Base-by-base conservation (phyloP, 2,888 invertebrate genomes). In the Eurois occulta region DNA sequence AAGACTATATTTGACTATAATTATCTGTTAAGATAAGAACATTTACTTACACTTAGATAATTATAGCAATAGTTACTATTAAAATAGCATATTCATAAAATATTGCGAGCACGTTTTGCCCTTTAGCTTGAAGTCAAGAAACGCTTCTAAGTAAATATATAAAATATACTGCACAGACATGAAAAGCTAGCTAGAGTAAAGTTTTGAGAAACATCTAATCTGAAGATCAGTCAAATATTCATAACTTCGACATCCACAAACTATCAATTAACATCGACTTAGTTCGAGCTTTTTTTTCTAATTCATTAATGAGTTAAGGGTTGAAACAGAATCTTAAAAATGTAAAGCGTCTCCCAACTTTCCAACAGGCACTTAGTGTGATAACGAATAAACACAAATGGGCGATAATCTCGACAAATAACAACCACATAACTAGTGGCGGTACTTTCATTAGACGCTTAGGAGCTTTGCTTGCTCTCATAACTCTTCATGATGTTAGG, bases 141-240 rank as follows among this genome's bases (percentile, higher is more conserved):
- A 76, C 67, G 32, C 62, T 65, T 75, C 41, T 75, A 81, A 16
- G 6, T 66, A 85, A n/a, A 10, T 66, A n/a, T 64, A 69, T 69
- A 67, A 77, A 81, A 75, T 72, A 80, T 75, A 74, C 76, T 71
- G 79, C 83, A 84, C 73, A 89, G 85, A 91, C 87, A 90, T 83
- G 78, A 75, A 91, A 91, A 92, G 91, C 91, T 90, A 91, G 89
- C 89, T 86, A 90, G 81, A 87, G 81, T 77, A 86, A 87, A 90
- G 85, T 88, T 86, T 83, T 77, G 74, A 87, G 90, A 90, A 86
- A 88, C 80, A 89, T 88, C 93, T 94, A 93, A 84, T 86, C 89
- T 91, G 92, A 94, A 94, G 94, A 93, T 94, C 94, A 94, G 94
- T 94, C 93, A 90, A 91, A 90, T 89, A 89, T 88, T 81, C 52